Conservation (phyloP, 2,797 vertebrate species). For the Crocodylus rhombifer region DNA sequence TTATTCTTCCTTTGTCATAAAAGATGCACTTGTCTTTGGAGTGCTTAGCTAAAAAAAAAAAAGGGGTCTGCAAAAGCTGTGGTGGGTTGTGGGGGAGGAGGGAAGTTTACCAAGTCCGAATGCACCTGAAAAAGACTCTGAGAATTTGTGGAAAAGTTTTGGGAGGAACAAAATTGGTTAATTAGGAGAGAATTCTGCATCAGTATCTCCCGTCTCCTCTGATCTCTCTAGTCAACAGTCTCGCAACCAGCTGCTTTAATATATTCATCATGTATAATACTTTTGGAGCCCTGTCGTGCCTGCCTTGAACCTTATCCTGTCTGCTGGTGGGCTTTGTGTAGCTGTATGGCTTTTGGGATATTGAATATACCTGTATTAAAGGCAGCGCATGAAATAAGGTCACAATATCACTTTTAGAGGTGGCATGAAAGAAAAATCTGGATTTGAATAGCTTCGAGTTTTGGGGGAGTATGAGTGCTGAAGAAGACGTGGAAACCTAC, state of each 20-base stretch:
- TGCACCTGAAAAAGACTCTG: neutral
- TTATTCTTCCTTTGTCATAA: neutral
- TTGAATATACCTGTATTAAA: neutral
- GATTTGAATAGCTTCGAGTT: neutral
- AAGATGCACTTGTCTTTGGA: neutral
- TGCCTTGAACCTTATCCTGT: neutral
- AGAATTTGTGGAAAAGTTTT: neutral
- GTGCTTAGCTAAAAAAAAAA: constrained; percentile 40
- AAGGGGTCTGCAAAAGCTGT: neutral
- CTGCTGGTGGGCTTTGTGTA: neutral
- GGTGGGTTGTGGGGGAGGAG: neutral
- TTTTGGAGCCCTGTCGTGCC: neutral
- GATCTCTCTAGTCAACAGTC: neutral
- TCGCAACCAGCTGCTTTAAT: neutral
- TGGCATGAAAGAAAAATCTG: neutral
- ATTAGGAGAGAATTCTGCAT: neutral
- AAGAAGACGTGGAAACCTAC: neutral
- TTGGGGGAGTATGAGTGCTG: neutral
- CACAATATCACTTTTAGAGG: neutral
- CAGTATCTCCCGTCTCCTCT: neutral
- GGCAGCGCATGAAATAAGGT: neutral
- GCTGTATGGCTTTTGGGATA: neutral
- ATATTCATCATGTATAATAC: neutral
- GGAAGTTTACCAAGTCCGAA: neutral
- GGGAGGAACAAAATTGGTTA: neutral